Conservation (phyloP, 2,797 vertebrate genomes). For the Dendrocincla tyrannina region DNA sequence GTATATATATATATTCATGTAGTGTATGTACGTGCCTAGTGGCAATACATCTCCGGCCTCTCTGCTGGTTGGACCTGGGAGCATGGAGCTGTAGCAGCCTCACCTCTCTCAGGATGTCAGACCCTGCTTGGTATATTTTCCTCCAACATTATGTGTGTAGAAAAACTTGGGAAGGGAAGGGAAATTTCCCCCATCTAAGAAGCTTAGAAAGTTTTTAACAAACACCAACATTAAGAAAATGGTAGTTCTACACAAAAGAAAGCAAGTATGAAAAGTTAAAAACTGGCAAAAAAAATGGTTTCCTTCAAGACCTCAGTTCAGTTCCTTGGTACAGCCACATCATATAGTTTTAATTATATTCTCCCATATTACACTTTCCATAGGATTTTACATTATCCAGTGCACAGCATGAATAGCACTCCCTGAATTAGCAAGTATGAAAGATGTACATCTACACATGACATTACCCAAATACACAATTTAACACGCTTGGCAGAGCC, state of each 20-base stretch:
- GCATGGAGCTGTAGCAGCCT: neutral
- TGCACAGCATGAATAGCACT: neutral
- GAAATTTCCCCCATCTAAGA: neutral
- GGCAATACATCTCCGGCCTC: neutral
- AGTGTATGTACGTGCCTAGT: neutral
- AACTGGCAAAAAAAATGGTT: neutral
- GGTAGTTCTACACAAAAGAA: neutral
- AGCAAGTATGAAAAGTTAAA: neutral
- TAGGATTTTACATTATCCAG: conserved; percentile 1
- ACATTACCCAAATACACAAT: neutral
- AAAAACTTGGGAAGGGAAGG: neutral
- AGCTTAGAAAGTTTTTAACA: neutral
- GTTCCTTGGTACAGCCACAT: conserved; percentile 4
- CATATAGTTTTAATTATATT: conserved; percentile 12
- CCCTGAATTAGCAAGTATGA: neutral
- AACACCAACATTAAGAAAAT: neutral
- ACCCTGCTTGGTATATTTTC: neutral
- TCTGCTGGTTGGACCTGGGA: neutral
- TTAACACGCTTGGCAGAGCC: neutral
- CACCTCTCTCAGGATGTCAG: neutral
- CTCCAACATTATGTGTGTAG: neutral
- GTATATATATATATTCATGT: neutral
- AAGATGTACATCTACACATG: neutral
- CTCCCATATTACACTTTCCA: conserved; percentile 8
- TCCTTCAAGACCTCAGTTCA: neutral